Evolutionary conservation across 2,113 vertebrate species (phyloP).

Genomic region (Petrocephalus microphthalmus): DNA sequence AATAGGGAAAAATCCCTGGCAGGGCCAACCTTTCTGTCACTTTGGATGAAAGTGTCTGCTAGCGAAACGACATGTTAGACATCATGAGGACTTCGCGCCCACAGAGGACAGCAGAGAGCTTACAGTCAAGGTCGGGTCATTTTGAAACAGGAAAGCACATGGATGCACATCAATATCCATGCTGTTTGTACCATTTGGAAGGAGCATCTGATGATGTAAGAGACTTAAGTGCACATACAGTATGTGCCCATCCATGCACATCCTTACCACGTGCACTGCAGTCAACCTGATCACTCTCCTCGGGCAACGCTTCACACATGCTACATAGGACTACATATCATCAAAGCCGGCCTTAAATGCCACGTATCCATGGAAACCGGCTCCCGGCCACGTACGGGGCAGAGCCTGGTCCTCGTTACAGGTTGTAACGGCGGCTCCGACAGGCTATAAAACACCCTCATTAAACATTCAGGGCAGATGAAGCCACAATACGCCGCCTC

Average conservation of each 20-base stretch:
- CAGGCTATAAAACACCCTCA: slow-evolving; percentile 48
- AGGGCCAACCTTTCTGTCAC: not conserved
- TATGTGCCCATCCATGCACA: not conserved
- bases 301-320: not conserved
- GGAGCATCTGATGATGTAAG: not conserved
- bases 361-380: not conserved
- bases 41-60: not conserved
- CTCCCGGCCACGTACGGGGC: not conserved
- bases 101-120: not conserved
- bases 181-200: not conserved
- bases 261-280: not conserved
- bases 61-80: not conserved
- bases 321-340: not conserved
- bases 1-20: not conserved
- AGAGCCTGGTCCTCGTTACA: not conserved
- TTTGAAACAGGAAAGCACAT: not conserved
- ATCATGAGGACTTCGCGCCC: not conserved
- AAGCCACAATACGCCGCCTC: slow-evolving; percentile 43
- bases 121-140: not conserved
- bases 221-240: not conserved
- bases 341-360: not conserved
- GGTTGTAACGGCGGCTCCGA: not conserved
- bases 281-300: not conserved
- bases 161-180: not conserved
- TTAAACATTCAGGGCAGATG: slow-evolving; percentile 61